Evolutionary conservation across 2,888 invertebrate genomes (phyloP), one percentile per base, ranked within the genome.

Genomic region (Heliconius hortense): DNA sequence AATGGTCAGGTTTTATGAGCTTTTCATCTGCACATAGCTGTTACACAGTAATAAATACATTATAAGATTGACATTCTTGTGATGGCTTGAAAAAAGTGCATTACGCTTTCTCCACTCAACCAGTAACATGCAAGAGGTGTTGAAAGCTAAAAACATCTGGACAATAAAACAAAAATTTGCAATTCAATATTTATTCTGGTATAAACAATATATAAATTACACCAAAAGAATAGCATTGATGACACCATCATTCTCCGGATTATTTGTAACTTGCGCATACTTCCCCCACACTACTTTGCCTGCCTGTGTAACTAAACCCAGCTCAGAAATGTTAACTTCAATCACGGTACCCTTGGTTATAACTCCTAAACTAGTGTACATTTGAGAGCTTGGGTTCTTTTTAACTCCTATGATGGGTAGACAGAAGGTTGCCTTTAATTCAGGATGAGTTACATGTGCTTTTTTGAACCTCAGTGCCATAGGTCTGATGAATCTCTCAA

Each of bases 251-350:
- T 99, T 99, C 91, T 99, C 99, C 0, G 99, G 99, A 93, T 99
- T 98, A 91, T 99, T 99, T 0, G 99, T 99, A 26, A 99, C 99
- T 92, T 99, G 99, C 0, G 99, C 99, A 89, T 98, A 99, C 95
- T 99, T 99, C 77, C 99, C 99, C 99, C 99, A 99, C 0, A 99
- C 98, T 69, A 99, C 99, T 95, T 99, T 99, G 77, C 99, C 99
- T 13, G 98, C 97, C 89, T 99, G 99, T 1, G 99, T 99, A 1
- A 99, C 99, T 79, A 99, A 95, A 94, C 99, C 99, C 79, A 99
- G 95, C 92, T 99, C 99, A 10, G 98, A 99, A 83, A 99, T 98
- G 88, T 99, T 99, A 0, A 99, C 97, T 95, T 99, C 99, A 76
- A 99, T 97, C 0, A 99, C 96, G 1, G 99, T 99, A 88, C 99